These are phyloP conservation scores for Temnothorax ravouxi DNA, from an alignment of 2,888 invertebrate genomes.

Conservation along the genomic window DNA sequence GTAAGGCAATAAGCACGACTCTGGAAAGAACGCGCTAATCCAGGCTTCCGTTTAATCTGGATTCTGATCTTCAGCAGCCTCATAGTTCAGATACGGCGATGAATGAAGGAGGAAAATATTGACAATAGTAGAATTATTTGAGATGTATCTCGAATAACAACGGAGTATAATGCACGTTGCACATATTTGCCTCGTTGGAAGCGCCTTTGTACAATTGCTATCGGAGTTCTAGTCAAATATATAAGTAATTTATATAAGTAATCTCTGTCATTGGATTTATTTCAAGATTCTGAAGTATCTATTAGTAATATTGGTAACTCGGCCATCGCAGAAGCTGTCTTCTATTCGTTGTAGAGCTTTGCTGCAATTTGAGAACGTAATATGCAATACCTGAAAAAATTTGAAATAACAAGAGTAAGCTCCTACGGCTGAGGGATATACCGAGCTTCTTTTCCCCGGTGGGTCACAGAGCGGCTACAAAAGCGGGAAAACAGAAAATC, in stretches of 20 bases:
- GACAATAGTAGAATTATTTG: slow-evolving; percentile 32
- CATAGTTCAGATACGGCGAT: slow-evolving; percentile 28
- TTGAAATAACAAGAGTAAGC: slow-evolving; percentile 43
- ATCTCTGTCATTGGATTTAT: background rate
- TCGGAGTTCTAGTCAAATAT: background rate
- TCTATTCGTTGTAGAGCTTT: background rate
- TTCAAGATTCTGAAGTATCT: background rate
- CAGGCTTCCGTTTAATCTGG: slow-evolving; percentile 55
- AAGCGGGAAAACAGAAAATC: slow-evolving; percentile 30
- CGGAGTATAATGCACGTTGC: background rate
- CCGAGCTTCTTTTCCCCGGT: background rate
- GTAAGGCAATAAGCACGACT: slow-evolving; percentile 43
- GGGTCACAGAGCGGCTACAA: background rate
- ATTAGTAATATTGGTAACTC: background rate
- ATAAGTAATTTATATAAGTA: background rate
- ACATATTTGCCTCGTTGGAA: background rate
- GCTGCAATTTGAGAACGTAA: background rate
- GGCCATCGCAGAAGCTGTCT: background rate
- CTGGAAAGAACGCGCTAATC: slow-evolving; percentile 48
- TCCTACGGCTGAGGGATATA: background rate
- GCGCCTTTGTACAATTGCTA: background rate
- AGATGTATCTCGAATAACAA: slow-evolving; percentile 3
- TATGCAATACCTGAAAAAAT: slow-evolving; percentile 29
- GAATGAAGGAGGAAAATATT: slow-evolving; percentile 38
- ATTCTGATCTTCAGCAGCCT: slow-evolving; percentile 43